Conservation (phyloP, 2,888 invertebrate genomes). For the Pediacus dermestoides region DNA sequence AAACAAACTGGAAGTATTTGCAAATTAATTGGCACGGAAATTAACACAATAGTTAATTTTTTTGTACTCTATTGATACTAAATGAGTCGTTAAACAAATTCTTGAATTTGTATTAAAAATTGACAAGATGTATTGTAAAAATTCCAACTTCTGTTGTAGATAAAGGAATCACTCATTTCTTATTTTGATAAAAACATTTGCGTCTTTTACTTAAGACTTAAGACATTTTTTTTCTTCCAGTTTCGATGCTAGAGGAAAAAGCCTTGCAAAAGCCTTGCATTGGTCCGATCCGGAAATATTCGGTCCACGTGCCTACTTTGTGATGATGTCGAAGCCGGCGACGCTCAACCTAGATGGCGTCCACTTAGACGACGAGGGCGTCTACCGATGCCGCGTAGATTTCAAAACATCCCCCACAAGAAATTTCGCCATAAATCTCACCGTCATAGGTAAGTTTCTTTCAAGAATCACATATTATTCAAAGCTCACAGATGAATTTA, state of each 20-base stretch:
- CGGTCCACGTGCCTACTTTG: conserved; percentile 81
- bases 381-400: conserved; percentile 85
- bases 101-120: no score
- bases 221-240: conserved; percentile 59
- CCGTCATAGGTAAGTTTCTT: conserved; percentile 80
- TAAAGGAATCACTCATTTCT: no score
- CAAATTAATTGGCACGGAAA: no score
- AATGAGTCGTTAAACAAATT: no score
- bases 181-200: no score
- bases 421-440: conserved; percentile 82
- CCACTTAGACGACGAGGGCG: conserved; percentile 80
- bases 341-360: conserved; percentile 79
- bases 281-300: conserved; percentile 82
- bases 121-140: no score
- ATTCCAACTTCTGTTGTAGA: no score
- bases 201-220: no score
- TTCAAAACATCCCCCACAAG: conserved; percentile 86
- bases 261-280: conserved; percentile 76
- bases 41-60: no score
- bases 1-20: no score
- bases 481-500: conserved; percentile 5
- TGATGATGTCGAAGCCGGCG: conserved; percentile 75
- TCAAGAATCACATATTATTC: neutral
- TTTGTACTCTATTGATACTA: no score
- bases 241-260: conserved; percentile 79